Evolutionary conservation across 1,140 invertebrate genomes (phyloP), one percentile per base, ranked within the genome.

Genomic region (Drosophila punjabiensis): DNA sequence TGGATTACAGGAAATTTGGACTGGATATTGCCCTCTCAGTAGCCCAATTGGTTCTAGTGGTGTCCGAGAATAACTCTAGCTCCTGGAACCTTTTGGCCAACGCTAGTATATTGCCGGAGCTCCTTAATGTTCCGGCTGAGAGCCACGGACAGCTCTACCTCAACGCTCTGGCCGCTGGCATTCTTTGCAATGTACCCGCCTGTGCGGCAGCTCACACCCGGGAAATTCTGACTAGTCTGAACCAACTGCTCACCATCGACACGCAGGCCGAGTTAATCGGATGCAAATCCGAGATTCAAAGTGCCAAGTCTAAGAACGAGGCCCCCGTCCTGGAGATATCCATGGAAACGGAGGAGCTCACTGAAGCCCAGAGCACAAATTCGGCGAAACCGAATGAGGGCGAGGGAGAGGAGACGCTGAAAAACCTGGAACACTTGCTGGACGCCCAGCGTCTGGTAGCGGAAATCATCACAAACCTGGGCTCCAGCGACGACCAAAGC

Each of bases 401-500:
- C 16, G 76, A 80, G 30, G 66, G 60, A 2, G 87, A 92, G 28
- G 79, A 76, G 52, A 93, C 94, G 43, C 73, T 95, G 5, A 93
- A 93, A 67, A 90, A 94, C 58, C 77, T 94, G 2, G 93, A 92
- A 79, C 91, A 94, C 64, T 82, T 96, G 45, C 80, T 96, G 10
- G 94, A 94, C 66, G 95, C 95, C 3, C 96, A 96, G 85, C 95
- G 95, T 78, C 94, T 95, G 81, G 95, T 95, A 8, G 89, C 96
- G 61, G 96, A 96, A 93, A 95, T 96, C 58, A 92, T 96, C 55
- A 94, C 96, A 16, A 97, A 97, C 93, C 92, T 97, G 33, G 96
- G 95, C 76, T 95, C 96, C 33, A 92, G 93, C 85, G 95, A 96
- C 20, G 82, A 86, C 9, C 81, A 91, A 20, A 74, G 67, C n/a